Conservation (phyloP, 1,140 invertebrate genomes). For the Habropoda laboriosa region DNA sequence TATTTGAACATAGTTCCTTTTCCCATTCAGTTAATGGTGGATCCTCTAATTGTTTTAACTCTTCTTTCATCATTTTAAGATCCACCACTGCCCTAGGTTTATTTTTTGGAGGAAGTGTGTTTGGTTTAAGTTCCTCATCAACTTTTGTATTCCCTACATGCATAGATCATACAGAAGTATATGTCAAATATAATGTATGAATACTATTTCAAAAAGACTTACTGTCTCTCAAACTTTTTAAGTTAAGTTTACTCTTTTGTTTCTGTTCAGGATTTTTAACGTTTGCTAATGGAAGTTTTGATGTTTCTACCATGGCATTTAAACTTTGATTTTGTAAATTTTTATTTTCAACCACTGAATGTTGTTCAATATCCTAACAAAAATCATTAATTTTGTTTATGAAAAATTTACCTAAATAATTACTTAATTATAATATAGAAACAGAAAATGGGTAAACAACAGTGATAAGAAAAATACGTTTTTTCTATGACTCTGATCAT, state of each 20-base stretch:
- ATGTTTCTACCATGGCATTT: not conserved
- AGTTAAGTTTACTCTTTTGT: conserved; percentile 36
- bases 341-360: not conserved
- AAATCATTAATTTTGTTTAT: not conserved
- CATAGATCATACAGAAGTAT: conserved; percentile 4
- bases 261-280: not conserved
- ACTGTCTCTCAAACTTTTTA: conserved; percentile 36
- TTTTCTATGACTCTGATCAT: too few relatives aligned
- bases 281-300: not conserved
- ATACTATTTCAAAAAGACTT: conserved; percentile 1
- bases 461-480: too few relatives aligned
- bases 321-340: conserved; percentile 1
- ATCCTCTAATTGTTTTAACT: conserved; percentile 75
- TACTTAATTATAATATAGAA: too few relatives aligned
- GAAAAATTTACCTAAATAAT: not conserved
- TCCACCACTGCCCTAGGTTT: conserved; percentile 62
- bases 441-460: too few relatives aligned
- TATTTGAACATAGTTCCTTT: conserved; percentile 66
- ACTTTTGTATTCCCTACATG: conserved; percentile 42
- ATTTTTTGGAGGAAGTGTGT: conserved; percentile 40
- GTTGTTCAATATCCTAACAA: not conserved
- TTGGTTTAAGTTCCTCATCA: conserved; percentile 31
- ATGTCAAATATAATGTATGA: not conserved
- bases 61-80: conserved; percentile 69
- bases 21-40: conserved; percentile 71